These are phyloP conservation scores for Agonopterix arenella DNA, from an alignment of 2,888 invertebrate species.

Conservation along the genomic window DNA sequence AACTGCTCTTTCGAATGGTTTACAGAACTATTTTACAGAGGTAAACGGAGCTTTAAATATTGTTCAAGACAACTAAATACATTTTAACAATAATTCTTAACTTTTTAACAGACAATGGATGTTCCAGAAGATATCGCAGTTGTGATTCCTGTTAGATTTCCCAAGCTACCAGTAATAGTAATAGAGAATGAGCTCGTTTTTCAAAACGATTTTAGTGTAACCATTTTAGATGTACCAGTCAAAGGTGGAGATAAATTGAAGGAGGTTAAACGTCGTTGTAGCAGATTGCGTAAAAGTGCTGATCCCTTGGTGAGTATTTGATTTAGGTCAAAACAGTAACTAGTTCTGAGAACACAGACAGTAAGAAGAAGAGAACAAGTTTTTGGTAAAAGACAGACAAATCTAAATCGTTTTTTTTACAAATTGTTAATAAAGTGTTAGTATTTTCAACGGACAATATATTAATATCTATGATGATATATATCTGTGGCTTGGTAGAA, in stretches of 20 bases:
- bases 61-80: neutral
- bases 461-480: no score
- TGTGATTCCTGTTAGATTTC: conserved; percentile 41
- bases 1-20: conserved; percentile 61
- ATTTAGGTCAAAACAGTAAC: no score
- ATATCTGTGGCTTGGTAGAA: no score
- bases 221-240: conserved; percentile 60
- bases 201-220: conserved; percentile 68
- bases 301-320: conserved; percentile 55
- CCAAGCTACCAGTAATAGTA: conserved; percentile 16
- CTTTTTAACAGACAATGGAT: conserved; percentile 27
- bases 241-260: conserved; percentile 23
- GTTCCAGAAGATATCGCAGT: conserved; percentile 44
- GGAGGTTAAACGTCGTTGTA: conserved; percentile 40
- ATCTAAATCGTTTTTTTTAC: no score
- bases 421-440: no score
- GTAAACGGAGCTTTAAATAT: conserved; percentile 23
- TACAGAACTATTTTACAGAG: conserved; percentile 54
- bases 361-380: no score
- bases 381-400: no score
- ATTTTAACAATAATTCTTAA: conserved; percentile 9
- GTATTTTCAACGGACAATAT: no score
- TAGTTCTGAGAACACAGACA: no score
- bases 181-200: conserved; percentile 26
- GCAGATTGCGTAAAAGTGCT: conserved; percentile 42